These are phyloP conservation scores for Lutraria lutraria DNA, from an alignment of 2,888 invertebrate genomes.

Conservation along the genomic window DNA sequence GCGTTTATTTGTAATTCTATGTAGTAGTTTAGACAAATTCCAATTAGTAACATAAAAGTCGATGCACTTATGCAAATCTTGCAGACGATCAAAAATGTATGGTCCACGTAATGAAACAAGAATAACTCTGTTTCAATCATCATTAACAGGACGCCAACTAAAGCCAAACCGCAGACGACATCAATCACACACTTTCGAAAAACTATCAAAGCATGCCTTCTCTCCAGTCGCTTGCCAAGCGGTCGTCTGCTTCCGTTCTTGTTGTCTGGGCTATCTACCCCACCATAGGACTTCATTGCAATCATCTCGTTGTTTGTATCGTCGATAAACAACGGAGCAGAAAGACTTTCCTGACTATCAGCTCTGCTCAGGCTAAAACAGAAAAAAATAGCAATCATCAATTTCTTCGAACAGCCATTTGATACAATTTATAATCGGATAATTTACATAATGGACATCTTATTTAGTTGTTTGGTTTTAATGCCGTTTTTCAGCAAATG, in stretches of 20 bases:
- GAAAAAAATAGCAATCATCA: not conserved
- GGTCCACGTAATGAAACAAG: slow-evolving; percentile 66
- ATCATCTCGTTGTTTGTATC: slow-evolving; percentile 17
- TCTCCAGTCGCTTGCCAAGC: slow-evolving; percentile 74
- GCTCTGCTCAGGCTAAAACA: slow-evolving; percentile 45
- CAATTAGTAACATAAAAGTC: slow-evolving; percentile 74
- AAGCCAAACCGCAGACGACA: slow-evolving; percentile 74
- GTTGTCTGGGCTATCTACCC: slow-evolving; percentile 21
- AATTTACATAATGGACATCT: not conserved
- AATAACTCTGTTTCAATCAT: slow-evolving; percentile 80
- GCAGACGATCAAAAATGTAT: slow-evolving; percentile 66
- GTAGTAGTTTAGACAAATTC: slow-evolving; percentile 77
- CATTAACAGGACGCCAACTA: slow-evolving; percentile 79
- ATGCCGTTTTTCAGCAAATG: not conserved
- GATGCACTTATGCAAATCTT: slow-evolving; percentile 76
- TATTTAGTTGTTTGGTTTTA: not conserved
- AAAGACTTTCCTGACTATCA: slow-evolving; percentile 51
- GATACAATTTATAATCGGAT: not conserved
- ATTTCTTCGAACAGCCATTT: not conserved
- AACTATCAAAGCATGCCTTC: slow-evolving; percentile 64
- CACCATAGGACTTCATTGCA: slow-evolving; percentile 59
- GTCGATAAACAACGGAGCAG: slow-evolving; percentile 62
- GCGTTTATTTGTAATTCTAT: slow-evolving; percentile 71
- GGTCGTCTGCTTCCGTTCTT: slow-evolving; percentile 34
- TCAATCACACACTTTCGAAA: slow-evolving; percentile 76